Base-by-base conservation (phyloP, 1,140 invertebrate genomes). In the Hetaerina americana region DNA sequence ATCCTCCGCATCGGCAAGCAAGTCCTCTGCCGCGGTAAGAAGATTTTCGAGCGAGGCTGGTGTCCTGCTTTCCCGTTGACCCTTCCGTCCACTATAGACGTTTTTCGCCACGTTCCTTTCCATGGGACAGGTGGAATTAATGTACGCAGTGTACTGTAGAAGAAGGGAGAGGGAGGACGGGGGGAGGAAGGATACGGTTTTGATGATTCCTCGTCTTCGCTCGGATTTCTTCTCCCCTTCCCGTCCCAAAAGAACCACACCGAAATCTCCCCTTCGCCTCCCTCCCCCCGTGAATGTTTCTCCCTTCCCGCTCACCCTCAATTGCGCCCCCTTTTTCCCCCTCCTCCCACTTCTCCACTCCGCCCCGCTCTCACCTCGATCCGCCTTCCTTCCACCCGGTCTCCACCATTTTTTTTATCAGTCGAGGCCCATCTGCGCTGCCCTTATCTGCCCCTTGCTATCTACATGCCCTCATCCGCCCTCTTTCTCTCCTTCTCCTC, bases 371-470 rank as follows among this genome's bases (percentile, higher is more conserved):
- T n/a, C 40, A n/a, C 22, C 15, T 57, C 5, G 5, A 40, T 40
- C n/a, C n/a, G n/a, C n/a, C n/a, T n/a, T n/a, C n/a, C n/a, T n/a
- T n/a, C n/a, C n/a, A n/a, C n/a, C n/a, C n/a, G n/a, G n/a, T n/a
- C n/a, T n/a, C n/a, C n/a, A n/a, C n/a, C n/a, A 57, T 57, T 57
- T 57, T 57, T 57, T 57, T 57, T 57, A 57, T 57, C 40, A n/a
- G 22, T n/a, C 15, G 22, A 57, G 22, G 40, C 40, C 40, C 40
- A 57, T 57, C 40, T 57, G 40, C 40, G 22, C 3, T n/a, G 40
- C 40, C 22, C 15, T 57, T 57, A 57, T 57, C 40, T 57, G 22
- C 40, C 40, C 40, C 40, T 57, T 57, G 40, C 40, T 57, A 57
- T 57, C 40, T 57, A 57, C 40, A 57, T 18, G 40, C 40, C 40